phyloP scores from a whole-genome alignment of 2,888 invertebrate genomes.

The Alentia gelatinosa region DNA sequence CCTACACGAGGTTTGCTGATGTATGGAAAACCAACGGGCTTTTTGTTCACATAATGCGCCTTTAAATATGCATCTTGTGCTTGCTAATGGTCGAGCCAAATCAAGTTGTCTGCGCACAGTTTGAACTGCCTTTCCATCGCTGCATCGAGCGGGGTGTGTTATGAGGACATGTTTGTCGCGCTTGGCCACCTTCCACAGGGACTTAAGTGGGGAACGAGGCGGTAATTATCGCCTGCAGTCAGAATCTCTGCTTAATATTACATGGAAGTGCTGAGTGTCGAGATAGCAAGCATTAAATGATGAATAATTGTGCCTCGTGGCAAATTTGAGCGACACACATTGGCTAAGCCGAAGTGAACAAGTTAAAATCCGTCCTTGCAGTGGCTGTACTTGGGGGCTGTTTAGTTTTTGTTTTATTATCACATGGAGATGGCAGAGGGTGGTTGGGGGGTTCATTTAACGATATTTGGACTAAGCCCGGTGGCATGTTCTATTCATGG shows the following conservation, averaged over 20 bases:
- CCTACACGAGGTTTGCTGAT: neutral
- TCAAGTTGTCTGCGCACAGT: neutral
- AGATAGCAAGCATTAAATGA: neutral
- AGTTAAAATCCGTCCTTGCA: neutral
- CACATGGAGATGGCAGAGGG: no score
- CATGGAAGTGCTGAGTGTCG: neutral
- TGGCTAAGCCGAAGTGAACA: neutral
- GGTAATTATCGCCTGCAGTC: neutral
- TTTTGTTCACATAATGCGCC: neutral
- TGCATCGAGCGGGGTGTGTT: neutral
- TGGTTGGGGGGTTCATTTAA: neutral
- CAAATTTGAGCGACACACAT: neutral
- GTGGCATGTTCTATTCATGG: neutral
- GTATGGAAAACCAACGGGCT: neutral
- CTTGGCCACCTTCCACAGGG: neutral
- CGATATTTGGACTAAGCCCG: neutral
- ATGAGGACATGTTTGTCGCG: neutral
- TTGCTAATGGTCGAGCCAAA: neutral
- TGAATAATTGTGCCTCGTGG: neutral
- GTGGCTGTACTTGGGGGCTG: neutral
- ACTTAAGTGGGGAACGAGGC: neutral
- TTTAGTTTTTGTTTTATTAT: no score
- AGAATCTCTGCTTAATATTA: neutral
- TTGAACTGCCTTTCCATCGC: neutral
- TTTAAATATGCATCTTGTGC: conserved; percentile 5